Evolutionary conservation across 2,888 invertebrate genomes (phyloP).

Genomic region (Eugnorisma glareosa): DNA sequence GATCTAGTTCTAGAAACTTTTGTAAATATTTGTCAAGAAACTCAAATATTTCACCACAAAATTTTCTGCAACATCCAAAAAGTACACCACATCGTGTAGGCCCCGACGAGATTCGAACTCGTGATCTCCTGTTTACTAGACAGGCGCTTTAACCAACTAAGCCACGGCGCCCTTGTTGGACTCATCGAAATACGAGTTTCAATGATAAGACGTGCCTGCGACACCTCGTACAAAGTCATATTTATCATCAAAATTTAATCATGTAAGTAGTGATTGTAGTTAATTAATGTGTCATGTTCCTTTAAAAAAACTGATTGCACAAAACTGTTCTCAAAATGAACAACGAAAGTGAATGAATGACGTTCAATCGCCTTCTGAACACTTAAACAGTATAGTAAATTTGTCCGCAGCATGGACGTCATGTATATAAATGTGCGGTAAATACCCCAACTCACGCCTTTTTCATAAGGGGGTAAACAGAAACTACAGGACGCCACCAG

Average conservation of each 20-base stretch:
- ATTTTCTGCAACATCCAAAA: slow-evolving; percentile 24
- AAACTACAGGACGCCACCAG: background rate
- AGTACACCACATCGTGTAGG: slow-evolving; percentile 30
- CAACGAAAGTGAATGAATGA: background rate
- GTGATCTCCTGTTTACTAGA: slow-evolving; percentile 89
- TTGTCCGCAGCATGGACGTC: background rate
- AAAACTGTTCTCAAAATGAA: background rate
- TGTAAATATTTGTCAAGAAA: slow-evolving; percentile 4
- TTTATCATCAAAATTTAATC: background rate
- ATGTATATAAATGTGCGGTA: background rate
- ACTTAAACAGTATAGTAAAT: background rate
- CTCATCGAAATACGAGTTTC: background rate
- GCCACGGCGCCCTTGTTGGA: slow-evolving; percentile 81
- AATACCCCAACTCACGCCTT: background rate
- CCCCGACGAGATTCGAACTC: slow-evolving; percentile 84
- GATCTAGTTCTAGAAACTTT: background rate
- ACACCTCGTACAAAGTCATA: too few relatives aligned
- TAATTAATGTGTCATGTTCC: background rate
- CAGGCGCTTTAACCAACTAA: slow-evolving; percentile 89
- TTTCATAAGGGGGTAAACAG: background rate
- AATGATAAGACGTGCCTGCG: slow-evolving; percentile 4
- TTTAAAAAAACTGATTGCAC: background rate
- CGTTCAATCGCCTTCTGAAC: background rate
- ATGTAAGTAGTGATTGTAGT: background rate
- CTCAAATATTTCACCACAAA: background rate